Conservation (phyloP, 1,140 invertebrate genomes). For the Scaptomyza montana region DNA sequence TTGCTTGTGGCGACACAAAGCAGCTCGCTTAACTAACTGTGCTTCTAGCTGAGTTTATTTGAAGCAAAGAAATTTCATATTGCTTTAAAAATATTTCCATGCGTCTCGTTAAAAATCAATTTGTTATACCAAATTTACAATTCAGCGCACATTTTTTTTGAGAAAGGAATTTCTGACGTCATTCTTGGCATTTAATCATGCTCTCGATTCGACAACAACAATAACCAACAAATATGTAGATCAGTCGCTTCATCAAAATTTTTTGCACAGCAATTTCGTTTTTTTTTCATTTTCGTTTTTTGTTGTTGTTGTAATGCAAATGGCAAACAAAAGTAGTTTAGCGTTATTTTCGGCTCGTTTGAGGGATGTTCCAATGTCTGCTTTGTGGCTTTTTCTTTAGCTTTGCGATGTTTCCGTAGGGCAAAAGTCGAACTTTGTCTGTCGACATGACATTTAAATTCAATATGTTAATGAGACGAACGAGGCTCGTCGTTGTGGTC, state of each 20-base stretch:
- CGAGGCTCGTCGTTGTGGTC: constrained; percentile 5
- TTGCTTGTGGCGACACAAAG: neutral
- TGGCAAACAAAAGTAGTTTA: constrained; percentile 70
- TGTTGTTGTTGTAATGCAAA: constrained; percentile 60
- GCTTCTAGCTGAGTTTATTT: neutral
- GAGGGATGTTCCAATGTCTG: constrained; percentile 53
- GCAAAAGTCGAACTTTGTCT: constrained; percentile 7
- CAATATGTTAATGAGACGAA: constrained; percentile 72
- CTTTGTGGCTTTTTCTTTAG: constrained; percentile 4
- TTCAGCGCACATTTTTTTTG: constrained; percentile 38
- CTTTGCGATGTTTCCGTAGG: neutral
- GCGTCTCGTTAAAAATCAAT: constrained; percentile 59
- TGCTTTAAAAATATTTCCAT: neutral
- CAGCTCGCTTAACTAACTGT: constrained; percentile 6
- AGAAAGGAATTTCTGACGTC: constrained; percentile 56
- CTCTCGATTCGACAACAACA: constrained; percentile 42
- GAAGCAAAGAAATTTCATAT: neutral
- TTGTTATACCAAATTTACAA: constrained; percentile 35
- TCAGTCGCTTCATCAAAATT: constrained; percentile 40
- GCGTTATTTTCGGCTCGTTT: constrained; percentile 65
- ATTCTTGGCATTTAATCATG: constrained; percentile 71
- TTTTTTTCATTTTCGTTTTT: constrained; percentile 7
- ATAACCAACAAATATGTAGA: constrained; percentile 55
- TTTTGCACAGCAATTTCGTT: constrained; percentile 33
- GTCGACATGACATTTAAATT: constrained; percentile 72